phyloP scores from a whole-genome alignment of 2,888 invertebrate species.

The Brachyopa scutellaris region DNA sequence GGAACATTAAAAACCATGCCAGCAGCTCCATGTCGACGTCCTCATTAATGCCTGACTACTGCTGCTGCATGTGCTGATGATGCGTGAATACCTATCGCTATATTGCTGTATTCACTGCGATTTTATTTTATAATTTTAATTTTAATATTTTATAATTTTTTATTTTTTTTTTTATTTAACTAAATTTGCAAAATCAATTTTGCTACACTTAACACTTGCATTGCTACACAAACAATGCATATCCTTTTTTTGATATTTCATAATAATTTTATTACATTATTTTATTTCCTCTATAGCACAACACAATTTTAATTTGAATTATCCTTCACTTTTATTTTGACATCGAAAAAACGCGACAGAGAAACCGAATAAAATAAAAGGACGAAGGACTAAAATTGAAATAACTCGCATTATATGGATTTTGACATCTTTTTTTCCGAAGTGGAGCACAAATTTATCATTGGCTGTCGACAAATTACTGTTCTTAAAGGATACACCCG shows the following conservation, averaged over 20 bases:
- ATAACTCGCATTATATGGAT: slow-evolving; percentile 2
- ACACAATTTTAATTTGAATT: slow-evolving; percentile 12
- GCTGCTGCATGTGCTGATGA: slow-evolving; percentile 61
- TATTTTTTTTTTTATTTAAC: slow-evolving; percentile 10
- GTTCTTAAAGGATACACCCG: slow-evolving; percentile 32
- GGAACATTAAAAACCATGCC: slow-evolving; percentile 75
- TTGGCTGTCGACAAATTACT: slow-evolving; percentile 34
- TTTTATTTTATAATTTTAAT: slow-evolving; percentile 3
- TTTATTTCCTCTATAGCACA: neutral
- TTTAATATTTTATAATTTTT: neutral
- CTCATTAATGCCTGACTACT: slow-evolving; percentile 63
- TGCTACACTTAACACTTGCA: slow-evolving; percentile 39
- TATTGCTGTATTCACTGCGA: neutral
- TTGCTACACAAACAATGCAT: slow-evolving; percentile 33
- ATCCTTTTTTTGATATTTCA: slow-evolving; percentile 40
- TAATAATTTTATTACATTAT: slow-evolving; percentile 23
- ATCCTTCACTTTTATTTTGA: slow-evolving; percentile 34
- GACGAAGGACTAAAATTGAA: slow-evolving; percentile 11
- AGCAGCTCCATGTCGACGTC: slow-evolving; percentile 75
- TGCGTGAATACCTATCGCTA: slow-evolving; percentile 12
- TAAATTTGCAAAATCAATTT: slow-evolving; percentile 28
- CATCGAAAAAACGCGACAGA: neutral
- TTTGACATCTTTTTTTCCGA: neutral
- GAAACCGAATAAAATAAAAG: slow-evolving; percentile 16
- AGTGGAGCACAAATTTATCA: slow-evolving; percentile 8